A percentile compares a stretch with the other conserved stretches of the same genome.
Conservation (phyloP, 2,113 vertebrate genomes). For the Caranx melampygus region DNA sequence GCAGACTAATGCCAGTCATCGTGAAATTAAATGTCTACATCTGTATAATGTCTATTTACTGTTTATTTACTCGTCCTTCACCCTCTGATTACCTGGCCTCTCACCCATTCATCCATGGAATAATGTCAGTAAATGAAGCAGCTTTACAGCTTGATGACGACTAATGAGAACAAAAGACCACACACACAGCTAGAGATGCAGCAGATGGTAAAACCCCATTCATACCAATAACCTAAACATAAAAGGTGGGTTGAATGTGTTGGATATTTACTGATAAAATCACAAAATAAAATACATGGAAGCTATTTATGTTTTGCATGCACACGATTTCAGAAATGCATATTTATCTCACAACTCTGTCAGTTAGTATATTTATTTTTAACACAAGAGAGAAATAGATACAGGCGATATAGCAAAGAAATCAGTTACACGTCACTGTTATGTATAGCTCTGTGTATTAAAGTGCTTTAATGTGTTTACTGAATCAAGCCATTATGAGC, state of each 20-base stretch:
- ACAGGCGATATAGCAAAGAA: neutral
- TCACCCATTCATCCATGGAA: no score
- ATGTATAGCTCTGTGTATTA: conserved; percentile 2
- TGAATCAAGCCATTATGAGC: conserved; percentile 32
- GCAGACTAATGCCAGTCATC: neutral
- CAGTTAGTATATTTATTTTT: conserved; percentile 12
- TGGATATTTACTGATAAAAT: neutral
- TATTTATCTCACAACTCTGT: neutral
- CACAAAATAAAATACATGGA: neutral
- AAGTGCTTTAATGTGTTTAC: conserved; percentile 50
- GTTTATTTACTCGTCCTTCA: no score
- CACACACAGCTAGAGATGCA: no score
- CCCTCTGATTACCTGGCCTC: no score
- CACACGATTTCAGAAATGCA: neutral
- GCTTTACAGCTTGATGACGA: no score
- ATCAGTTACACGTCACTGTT: neutral
- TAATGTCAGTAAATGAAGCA: no score
- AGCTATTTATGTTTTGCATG: neutral
- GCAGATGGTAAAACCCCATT: no score
- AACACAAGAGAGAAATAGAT: conserved; percentile 24
- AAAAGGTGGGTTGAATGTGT: neutral
- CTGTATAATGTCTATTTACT: neutral
- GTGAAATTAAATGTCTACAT: neutral
- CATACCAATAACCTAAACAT: neutral
- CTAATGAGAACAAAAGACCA: no score